Conservation (phyloP, 2,888 invertebrate genomes). For the Cheilosia grossa region DNA sequence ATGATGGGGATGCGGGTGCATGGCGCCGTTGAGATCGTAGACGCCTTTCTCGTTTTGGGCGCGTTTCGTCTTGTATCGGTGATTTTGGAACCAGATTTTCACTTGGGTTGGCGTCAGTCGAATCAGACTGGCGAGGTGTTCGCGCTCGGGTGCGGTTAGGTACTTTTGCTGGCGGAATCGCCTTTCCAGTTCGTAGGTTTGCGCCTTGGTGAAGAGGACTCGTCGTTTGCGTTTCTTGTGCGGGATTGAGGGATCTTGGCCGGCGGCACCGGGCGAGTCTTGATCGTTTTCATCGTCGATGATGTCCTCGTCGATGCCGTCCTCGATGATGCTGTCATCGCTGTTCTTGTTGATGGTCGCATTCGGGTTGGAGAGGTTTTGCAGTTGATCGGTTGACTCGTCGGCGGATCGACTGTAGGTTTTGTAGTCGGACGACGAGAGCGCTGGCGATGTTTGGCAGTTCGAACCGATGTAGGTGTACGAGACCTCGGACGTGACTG, state of each 20-base stretch:
- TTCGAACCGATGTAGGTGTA: conserved; percentile 83
- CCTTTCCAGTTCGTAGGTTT: conserved; percentile 97
- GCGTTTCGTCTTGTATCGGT: conserved; percentile 99
- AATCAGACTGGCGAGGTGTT: conserved; percentile 97
- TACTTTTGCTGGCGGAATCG: conserved; percentile 98
- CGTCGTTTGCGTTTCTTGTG: conserved; percentile 97
- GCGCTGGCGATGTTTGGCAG: conserved; percentile 81
- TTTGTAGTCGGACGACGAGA: conserved; percentile 82
- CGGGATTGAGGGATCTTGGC: conserved; percentile 83
- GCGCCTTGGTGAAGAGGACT: conserved; percentile 98
- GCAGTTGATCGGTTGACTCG: conserved; percentile 77
- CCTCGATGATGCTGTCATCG: conserved; percentile 81
- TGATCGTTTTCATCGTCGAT: conserved; percentile 85
- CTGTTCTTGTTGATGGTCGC: conserved; percentile 66
- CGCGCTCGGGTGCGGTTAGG: conserved; percentile 98
- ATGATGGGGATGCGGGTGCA: conserved; percentile 80
- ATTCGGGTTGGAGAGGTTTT: conserved; percentile 65
- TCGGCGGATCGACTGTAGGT: conserved; percentile 82
- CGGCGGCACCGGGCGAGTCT: conserved; percentile 80
- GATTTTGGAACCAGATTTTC: conserved; percentile 99
- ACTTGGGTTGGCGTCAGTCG: conserved; percentile 98
- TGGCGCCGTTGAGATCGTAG: conserved; percentile 84
- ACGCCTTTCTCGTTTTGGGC: conserved; percentile 96
- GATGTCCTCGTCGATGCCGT: conserved; percentile 84
- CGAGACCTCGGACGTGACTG: conserved; percentile 90